Conservation (phyloP, 1,140 invertebrate species). For the Chironomus striatipennis region DNA sequence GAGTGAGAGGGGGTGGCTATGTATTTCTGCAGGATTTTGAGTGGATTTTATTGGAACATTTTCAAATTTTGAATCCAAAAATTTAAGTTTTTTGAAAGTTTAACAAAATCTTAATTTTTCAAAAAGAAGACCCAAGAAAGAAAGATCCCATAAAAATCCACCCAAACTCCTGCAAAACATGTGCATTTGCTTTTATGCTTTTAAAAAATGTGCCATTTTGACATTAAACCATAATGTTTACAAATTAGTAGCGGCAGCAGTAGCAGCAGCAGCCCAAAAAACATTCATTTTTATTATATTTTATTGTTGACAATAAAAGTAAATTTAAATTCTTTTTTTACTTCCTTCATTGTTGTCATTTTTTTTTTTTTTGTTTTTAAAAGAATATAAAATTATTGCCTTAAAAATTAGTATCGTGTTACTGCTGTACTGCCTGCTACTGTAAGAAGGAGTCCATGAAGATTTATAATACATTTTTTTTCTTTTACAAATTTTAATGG, state of each 20-base stretch:
- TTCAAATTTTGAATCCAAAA: too few relatives aligned
- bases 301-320: not conserved
- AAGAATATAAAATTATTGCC: not conserved
- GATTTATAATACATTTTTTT: not conserved
- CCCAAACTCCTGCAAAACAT: not conserved
- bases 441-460: not conserved
- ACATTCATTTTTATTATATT: not conserved
- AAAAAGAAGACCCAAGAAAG: too few relatives aligned
- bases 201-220: not conserved
- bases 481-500: constrained; percentile 7
- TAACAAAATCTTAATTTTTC: too few relatives aligned
- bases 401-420: constrained; percentile 16
- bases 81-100: too few relatives aligned
- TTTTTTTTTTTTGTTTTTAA: not conserved
- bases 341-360: not conserved
- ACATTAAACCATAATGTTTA: constrained; percentile 17
- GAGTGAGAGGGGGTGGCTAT: too few relatives aligned
- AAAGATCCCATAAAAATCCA: too few relatives aligned
- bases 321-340: not conserved
- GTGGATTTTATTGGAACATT: too few relatives aligned
- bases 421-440: not conserved
- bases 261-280: not conserved
- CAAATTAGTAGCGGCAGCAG: not conserved
- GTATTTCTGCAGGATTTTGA: too few relatives aligned
- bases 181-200: not conserved